These are phyloP conservation scores for Syrphus vitripennis DNA, from an alignment of 2,888 invertebrate genomes.

Conservation along the genomic window DNA sequence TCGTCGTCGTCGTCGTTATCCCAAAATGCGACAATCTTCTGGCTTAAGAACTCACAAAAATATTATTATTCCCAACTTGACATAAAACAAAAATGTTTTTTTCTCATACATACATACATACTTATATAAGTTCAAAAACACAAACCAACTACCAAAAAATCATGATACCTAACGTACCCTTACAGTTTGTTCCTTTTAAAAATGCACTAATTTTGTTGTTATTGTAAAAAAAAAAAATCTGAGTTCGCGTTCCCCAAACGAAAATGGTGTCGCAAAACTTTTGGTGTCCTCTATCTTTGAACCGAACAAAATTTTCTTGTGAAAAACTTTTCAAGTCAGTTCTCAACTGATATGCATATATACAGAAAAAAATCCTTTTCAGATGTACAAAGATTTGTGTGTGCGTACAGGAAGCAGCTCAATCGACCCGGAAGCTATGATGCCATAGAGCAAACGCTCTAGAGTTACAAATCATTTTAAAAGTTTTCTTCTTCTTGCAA, in stretches of 20 bases:
- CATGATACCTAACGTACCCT: background rate
- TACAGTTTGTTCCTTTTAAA: background rate
- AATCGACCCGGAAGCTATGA: constrained; percentile 52
- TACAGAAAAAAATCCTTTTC: background rate
- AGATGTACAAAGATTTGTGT: background rate
- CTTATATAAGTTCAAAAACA: background rate
- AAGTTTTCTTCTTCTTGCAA: constrained; percentile 15
- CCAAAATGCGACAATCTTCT: constrained; percentile 24
- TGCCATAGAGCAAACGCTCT: constrained; percentile 26
- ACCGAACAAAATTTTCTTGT: background rate
- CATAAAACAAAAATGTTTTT: constrained; percentile 3
- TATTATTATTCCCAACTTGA: constrained; percentile 25
- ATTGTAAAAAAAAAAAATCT: constrained; percentile 5
- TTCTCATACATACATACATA: too few relatives aligned
- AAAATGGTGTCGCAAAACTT: constrained; percentile 16
- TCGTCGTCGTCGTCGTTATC: background rate
- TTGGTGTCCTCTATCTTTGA: background rate
- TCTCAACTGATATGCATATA: too few relatives aligned
- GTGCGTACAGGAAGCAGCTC: background rate
- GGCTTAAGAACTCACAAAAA: constrained; percentile 5
- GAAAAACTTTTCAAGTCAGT: background rate
- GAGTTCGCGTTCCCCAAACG: background rate
- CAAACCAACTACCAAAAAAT: background rate
- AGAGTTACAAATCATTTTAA: constrained; percentile 46
- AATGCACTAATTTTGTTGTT: background rate